Conservation (phyloP, 2,888 invertebrate species). For the Drosophila macrospina region DNA sequence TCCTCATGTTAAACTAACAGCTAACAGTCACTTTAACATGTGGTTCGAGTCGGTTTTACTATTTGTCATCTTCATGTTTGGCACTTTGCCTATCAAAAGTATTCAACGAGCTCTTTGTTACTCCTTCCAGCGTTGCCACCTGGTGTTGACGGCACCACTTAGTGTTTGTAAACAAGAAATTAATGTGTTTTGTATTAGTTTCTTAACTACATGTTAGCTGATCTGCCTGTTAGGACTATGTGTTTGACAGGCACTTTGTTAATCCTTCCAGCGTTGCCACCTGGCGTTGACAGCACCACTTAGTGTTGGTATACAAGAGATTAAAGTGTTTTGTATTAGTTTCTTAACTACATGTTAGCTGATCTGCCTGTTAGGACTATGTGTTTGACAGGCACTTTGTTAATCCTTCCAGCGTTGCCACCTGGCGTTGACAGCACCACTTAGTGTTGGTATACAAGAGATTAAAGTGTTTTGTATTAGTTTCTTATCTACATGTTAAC, state of each 20-base stretch:
- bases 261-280: too few relatives aligned
- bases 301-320: not conserved
- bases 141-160: too few relatives aligned
- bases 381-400: too few relatives aligned
- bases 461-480: not conserved
- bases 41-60: not conserved
- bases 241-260: too few relatives aligned
- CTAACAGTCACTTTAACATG: conserved; percentile 5
- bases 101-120: not conserved
- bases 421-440: too few relatives aligned
- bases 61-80: not conserved
- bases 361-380: too few relatives aligned
- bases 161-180: not conserved
- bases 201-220: too few relatives aligned
- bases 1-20: not conserved
- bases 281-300: too few relatives aligned
- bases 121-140: too few relatives aligned
- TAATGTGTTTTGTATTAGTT: not conserved
- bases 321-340: not conserved
- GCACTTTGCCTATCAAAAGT: not conserved
- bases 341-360: not conserved
- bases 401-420: too few relatives aligned
- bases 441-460: not conserved
- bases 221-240: too few relatives aligned
- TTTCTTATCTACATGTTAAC: not conserved